Evolutionary conservation across 2,113 vertebrate genomes (phyloP), one percentile per base, ranked within the genome.

Genomic region (Hymenochirus boettgeri): DNA sequence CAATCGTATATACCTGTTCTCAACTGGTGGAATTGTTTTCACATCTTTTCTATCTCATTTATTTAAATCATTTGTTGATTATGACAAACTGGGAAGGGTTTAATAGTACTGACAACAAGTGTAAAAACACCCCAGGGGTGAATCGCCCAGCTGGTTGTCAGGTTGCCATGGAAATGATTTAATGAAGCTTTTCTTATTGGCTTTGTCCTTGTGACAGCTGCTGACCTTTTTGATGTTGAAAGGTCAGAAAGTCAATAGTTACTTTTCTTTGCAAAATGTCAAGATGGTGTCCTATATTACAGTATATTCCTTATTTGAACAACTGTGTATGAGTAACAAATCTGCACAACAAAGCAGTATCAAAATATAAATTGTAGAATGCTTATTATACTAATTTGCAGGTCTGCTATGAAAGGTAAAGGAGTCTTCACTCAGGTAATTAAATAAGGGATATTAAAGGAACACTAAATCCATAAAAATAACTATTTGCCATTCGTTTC

Each of bases 161-260:
- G 33, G 54, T 65, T 10, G 10, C 62, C 46, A 65, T 65, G 45
- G 54, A 24, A 22, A 57, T 47, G 42, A 11, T 27, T 55, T 23
- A 27, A 25, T 15, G 1, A 46, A 25, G 2, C 46, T 48, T n/a
- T n/a, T 31, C 27, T 56, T 47, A 11, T 25, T 13, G 53, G 22
- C 29, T 65, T 65, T 65, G 54, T 50, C 53, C 54, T 25, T 48
- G 53, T 57, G 62, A 57, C 62, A 65, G 62, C 62, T 65, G 62
- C 27, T 65, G 62, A 65, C 62, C 62, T 65, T 65, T 31, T 54
- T 47, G 24, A 15, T 23, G 25, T 47, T 31, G 42, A 8, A 42
- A 47, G 54, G 62, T 56, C 62, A 65, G 21, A 50, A 48, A 39
- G 62, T 65, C 62, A 65, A 57, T 48, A n/a, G 31, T 24, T 57